These are phyloP conservation scores for Entomobrya multifasciata DNA, from an alignment of 2,888 invertebrate genomes.

Conservation along the genomic window DNA sequence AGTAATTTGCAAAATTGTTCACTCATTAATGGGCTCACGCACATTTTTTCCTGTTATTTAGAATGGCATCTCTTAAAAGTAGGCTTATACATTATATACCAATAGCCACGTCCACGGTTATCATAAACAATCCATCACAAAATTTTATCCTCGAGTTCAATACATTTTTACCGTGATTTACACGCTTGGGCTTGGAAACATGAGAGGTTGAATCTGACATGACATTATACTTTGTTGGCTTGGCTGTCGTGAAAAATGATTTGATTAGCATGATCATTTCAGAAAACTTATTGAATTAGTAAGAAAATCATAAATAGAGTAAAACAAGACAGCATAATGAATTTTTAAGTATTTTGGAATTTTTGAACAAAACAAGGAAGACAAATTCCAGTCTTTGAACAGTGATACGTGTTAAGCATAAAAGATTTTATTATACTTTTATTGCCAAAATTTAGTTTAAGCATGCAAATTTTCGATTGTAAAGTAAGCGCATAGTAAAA, in stretches of 20 bases:
- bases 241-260: too few species aligned
- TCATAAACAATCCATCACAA: constrained; percentile 2
- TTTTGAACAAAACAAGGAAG: background rate
- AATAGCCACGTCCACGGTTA: background rate
- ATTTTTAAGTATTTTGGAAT: background rate
- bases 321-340: background rate
- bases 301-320: too few species aligned
- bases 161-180: background rate
- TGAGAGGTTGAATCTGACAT: background rate
- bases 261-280: background rate
- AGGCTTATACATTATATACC: background rate
- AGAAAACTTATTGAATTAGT: background rate
- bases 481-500: too few species aligned
- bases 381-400: background rate
- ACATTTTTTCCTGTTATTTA: background rate
- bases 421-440: background rate
- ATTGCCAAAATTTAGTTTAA: too few species aligned
- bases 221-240: background rate
- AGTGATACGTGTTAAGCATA: background rate
- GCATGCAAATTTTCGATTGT: too few species aligned
- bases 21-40: background rate
- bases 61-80: too few species aligned
- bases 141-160: background rate
- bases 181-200: background rate
- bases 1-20: too few species aligned